These are phyloP conservation scores for Calycopis cecrops DNA, from an alignment of 1,140 invertebrate genomes.

Conservation along the genomic window DNA sequence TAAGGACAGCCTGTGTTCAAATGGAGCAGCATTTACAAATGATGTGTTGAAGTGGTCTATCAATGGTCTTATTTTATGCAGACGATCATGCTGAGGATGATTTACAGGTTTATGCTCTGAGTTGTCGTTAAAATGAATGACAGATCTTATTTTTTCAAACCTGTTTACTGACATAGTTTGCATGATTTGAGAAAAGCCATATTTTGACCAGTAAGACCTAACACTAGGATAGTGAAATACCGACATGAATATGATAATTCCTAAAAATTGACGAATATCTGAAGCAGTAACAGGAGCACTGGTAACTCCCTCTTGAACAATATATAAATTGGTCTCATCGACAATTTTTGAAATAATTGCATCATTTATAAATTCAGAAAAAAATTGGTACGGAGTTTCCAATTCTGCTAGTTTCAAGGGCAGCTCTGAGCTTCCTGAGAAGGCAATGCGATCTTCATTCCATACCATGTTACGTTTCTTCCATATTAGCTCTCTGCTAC, in stretches of 20 bases:
- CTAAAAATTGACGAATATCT: conserved; percentile 31
- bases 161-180: conserved; percentile 46
- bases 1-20: conserved; percentile 39
- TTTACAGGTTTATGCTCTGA: conserved; percentile 20
- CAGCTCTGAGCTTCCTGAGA: too few relatives aligned
- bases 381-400: too few relatives aligned
- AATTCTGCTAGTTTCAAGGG: too few relatives aligned
- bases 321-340: too few relatives aligned
- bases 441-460: too few relatives aligned
- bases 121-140: conserved; percentile 33
- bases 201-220: conserved; percentile 38
- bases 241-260: conserved; percentile 47
- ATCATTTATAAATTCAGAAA: too few relatives aligned
- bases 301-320: too few relatives aligned
- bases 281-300: conserved; percentile 27
- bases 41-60: conserved; percentile 35
- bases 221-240: conserved; percentile 43
- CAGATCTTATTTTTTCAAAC: conserved; percentile 39
- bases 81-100: conserved; percentile 38
- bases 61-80: conserved; percentile 53
- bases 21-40: conserved; percentile 32
- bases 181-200: conserved; percentile 40
- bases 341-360: too few relatives aligned
- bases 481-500: too few relatives aligned
- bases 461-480: too few relatives aligned